These are phyloP conservation scores for Aegypius monachus DNA, from an alignment of 2,113 vertebrate genomes.

Conservation along the genomic window DNA sequence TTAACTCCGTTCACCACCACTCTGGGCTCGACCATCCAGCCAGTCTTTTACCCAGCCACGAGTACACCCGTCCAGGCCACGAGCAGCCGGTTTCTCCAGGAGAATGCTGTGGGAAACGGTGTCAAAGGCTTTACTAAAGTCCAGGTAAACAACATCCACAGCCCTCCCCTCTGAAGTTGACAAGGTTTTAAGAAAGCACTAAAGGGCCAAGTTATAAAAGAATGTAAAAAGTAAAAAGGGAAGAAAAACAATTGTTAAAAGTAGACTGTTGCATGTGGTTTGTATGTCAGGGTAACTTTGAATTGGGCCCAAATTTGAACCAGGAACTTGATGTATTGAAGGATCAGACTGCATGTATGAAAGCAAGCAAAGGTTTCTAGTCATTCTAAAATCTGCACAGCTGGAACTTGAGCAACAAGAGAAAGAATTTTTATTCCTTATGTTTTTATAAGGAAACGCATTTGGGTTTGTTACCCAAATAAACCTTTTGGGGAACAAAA, in stretches of 20 bases:
- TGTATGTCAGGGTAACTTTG: not conserved
- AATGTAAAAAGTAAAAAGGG: not conserved
- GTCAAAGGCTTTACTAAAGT: not conserved
- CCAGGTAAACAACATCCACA: too few species aligned
- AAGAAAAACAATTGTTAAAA: not conserved
- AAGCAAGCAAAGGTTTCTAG: not conserved
- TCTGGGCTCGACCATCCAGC: fast-evolving
- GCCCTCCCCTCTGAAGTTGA: not conserved
- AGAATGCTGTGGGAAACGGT: not conserved
- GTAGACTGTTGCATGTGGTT: not conserved
- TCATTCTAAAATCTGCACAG: not conserved
- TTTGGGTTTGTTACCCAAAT: not conserved
- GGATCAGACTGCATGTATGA: not conserved
- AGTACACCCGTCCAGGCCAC: not conserved
- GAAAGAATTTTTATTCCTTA: not conserved
- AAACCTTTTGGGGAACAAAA: not conserved
- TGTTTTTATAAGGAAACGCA: not conserved
- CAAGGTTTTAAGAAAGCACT: not conserved
- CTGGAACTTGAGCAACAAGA: not conserved
- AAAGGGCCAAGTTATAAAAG: not conserved
- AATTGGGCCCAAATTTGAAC: not conserved
- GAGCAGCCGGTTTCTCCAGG: not conserved
- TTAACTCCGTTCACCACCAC: not conserved
- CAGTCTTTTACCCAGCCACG: not conserved
- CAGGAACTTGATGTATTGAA: not conserved